Evolutionary conservation across 2,113 vertebrate species (phyloP).

Genomic region (Onychostoma macrolepis): DNA sequence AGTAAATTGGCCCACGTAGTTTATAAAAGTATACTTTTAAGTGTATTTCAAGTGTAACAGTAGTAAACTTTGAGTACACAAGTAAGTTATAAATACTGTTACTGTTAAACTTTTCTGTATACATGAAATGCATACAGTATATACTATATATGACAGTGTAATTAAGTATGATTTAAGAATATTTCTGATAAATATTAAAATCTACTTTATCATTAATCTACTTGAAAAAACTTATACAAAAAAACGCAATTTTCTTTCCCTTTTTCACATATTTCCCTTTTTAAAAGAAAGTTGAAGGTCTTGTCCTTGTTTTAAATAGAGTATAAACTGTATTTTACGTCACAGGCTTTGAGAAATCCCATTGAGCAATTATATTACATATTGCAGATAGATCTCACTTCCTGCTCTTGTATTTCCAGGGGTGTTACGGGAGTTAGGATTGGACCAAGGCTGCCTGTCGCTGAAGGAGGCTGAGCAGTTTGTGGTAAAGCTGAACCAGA

Average conservation of each 20-base stretch:
- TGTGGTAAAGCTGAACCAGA: slow-evolving; percentile 88
- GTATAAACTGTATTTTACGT: neutral
- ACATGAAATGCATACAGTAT: too few relatives aligned
- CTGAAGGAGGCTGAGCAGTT: slow-evolving; percentile 84
- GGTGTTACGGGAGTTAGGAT: slow-evolving; percentile 88
- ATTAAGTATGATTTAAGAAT: neutral
- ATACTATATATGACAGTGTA: neutral
- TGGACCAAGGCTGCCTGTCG: slow-evolving; percentile 84
- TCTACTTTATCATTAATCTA: neutral
- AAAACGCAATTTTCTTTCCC: neutral
- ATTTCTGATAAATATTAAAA: neutral
- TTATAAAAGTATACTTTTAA: neutral
- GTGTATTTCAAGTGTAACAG: neutral
- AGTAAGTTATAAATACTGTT: neutral
- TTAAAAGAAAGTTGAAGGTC: neutral
- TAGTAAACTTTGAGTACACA: neutral
- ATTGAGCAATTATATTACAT: neutral
- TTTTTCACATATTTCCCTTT: neutral
- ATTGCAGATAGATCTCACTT: neutral
- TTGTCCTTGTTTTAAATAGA: neutral
- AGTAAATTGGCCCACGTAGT: neutral
- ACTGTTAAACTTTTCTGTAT: neutral
- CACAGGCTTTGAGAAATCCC: neutral
- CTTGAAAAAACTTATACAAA: neutral
- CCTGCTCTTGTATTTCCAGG: slow-evolving; percentile 71